Conservation (phyloP, 2,113 vertebrate species). For the Rhagologus leucostigma region DNA sequence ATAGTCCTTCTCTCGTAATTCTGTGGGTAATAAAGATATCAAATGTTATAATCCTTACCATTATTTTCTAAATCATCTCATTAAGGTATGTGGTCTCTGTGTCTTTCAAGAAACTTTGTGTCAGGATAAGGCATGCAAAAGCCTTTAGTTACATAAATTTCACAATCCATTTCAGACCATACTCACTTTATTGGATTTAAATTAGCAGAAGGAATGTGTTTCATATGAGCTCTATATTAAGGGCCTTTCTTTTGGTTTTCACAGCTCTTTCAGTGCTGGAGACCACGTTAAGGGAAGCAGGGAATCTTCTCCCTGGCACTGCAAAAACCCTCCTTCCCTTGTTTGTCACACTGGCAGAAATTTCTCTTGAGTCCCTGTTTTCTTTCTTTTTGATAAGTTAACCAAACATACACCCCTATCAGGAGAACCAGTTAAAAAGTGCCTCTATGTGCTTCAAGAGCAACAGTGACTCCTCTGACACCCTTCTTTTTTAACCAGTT, state of each 20-base stretch:
- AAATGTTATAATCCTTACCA: conserved; percentile 31
- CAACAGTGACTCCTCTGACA: conserved; percentile 29
- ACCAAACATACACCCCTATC: background rate
- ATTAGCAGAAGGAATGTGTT: conserved; percentile 48
- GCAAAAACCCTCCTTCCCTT: background rate
- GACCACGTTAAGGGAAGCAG: background rate
- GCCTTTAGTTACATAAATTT: conserved; percentile 35
- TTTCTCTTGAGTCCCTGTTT: background rate
- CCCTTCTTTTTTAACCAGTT: conserved; percentile 41
- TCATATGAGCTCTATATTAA: background rate
- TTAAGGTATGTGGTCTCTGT: conserved; percentile 20
- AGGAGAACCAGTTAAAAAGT: background rate
- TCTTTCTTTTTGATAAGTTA: background rate
- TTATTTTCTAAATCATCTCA: conserved; percentile 47
- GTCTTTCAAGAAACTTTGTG: conserved; percentile 40
- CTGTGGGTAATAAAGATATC: conserved; percentile 30
- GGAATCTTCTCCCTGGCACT: background rate
- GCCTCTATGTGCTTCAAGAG: background rate
- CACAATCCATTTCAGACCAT: conserved; percentile 23
- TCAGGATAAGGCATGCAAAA: conserved; percentile 4
- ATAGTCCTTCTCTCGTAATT: conserved; percentile 5
- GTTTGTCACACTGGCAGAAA: background rate
- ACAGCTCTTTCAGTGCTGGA: background rate
- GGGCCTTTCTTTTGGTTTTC: background rate
- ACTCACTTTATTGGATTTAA: conserved; percentile 51